Evolutionary conservation across 2,113 vertebrate genomes (phyloP).

Genomic region (Cyprinodon brontotheroides): DNA sequence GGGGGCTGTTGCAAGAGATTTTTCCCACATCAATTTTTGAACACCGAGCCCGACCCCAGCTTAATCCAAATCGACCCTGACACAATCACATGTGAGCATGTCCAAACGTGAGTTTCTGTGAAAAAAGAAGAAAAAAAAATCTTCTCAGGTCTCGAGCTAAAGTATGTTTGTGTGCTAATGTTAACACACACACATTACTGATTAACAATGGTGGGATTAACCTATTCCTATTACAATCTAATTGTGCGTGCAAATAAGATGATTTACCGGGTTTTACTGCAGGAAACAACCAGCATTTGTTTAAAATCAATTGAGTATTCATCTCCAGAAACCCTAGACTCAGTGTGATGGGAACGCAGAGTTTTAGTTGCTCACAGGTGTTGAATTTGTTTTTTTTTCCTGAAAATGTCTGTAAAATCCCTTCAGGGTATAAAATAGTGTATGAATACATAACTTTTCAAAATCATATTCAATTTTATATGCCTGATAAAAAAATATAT

Average conservation of each 20-base stretch:
- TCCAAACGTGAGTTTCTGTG: neutral
- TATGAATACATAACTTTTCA: neutral
- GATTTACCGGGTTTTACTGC: conserved; percentile 28
- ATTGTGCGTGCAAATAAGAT: conserved; percentile 17
- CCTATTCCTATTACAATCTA: conserved; percentile 24
- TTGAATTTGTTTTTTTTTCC: neutral
- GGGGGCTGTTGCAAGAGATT: neutral
- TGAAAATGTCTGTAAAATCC: neutral
- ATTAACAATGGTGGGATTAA: conserved; percentile 36
- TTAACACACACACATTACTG: neutral
- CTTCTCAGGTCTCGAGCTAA: too few species aligned
- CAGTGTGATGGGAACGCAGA: neutral
- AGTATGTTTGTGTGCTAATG: too few species aligned
- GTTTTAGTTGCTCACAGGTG: neutral
- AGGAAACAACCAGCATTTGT: conserved; percentile 10
- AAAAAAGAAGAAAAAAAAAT: neutral
- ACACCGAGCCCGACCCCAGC: neutral
- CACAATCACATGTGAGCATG: neutral
- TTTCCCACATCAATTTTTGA: too few species aligned
- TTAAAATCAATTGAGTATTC: conserved; percentile 4
- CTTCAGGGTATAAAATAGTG: too few species aligned
- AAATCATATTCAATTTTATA: neutral
- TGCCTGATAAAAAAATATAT: too few species aligned
- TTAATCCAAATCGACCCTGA: neutral
- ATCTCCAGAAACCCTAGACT: neutral